Percentiles rank a stretch among this genome's conserved stretches.
phyloP scores from a whole-genome alignment of 2,888 invertebrate genomes.

The Tenthredo scrophulariae region DNA sequence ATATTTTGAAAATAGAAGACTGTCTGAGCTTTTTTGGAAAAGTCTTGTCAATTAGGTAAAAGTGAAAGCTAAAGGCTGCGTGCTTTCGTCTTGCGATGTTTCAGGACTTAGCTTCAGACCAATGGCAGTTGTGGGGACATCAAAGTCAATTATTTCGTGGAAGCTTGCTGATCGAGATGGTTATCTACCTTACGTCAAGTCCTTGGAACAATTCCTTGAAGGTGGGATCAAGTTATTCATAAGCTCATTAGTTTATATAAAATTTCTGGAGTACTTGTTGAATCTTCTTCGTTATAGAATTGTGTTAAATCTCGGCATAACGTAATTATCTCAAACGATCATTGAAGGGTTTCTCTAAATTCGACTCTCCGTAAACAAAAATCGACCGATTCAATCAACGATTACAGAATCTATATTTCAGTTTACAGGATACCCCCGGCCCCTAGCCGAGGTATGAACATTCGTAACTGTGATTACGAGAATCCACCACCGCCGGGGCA shows the following conservation, averaged over 20 bases:
- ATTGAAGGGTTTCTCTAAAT: background rate
- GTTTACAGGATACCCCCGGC: constrained; percentile 88
- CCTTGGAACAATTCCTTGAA: background rate
- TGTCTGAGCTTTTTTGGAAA: background rate
- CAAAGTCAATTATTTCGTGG: background rate
- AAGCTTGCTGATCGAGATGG: background rate
- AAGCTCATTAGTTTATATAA: background rate
- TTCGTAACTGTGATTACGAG: constrained; percentile 88
- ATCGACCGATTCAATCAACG: background rate
- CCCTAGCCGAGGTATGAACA: constrained; percentile 87
- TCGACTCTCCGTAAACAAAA: background rate
- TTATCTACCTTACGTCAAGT: background rate
- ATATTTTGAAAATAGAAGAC: background rate
- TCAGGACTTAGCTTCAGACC: constrained; percentile 13
- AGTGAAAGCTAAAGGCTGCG: background rate
- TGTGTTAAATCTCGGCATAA: background rate
- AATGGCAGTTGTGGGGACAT: background rate
- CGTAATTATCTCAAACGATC: background rate
- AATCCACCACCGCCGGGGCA: constrained; percentile 86
- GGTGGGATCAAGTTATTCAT: background rate
- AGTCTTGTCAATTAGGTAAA: background rate
- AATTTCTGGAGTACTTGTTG: background rate
- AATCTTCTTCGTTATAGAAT: background rate
- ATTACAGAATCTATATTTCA: constrained; percentile 73
- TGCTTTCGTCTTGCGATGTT: background rate